phyloP scores from a whole-genome alignment of 2,797 vertebrate genomes.

The Neosilurus hyrtlii region DNA sequence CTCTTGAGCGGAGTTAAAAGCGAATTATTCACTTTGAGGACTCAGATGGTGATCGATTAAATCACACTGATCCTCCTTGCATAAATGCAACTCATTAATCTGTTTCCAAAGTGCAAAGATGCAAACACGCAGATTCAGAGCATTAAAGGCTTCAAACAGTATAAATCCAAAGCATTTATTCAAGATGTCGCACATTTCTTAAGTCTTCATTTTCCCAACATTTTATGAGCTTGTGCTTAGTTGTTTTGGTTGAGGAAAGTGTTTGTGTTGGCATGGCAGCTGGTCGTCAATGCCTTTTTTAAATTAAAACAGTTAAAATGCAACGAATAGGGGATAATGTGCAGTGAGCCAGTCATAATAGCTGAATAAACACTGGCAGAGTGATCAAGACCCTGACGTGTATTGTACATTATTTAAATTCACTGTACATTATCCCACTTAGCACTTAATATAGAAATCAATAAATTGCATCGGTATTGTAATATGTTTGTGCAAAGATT shows the following conservation, averaged over 20 bases:
- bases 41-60: constrained; percentile 35
- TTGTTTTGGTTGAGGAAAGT: not conserved
- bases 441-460: too few relatives aligned
- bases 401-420: too few relatives aligned
- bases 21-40: constrained; percentile 29
- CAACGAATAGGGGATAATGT: too few relatives aligned
- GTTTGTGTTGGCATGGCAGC: not conserved
- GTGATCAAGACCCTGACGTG: too few relatives aligned
- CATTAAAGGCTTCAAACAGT: not conserved
- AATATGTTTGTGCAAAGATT: too few relatives aligned
- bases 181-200: not conserved
- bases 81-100: not conserved
- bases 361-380: too few relatives aligned
- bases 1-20: constrained; percentile 36
- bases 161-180: not conserved
- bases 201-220: not conserved
- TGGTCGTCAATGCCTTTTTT: not conserved
- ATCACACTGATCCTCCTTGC: not conserved
- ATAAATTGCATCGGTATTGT: too few relatives aligned
- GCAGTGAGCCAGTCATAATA: too few relatives aligned
- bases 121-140: not conserved
- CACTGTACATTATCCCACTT: too few relatives aligned
- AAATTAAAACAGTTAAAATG: not conserved
- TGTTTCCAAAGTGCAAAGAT: not conserved
- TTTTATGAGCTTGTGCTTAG: not conserved